Percentiles rank a stretch among this genome's conserved stretches.
These are phyloP conservation scores for Achatina immaculata DNA, from an alignment of 1,140 invertebrate species.

Conservation along the genomic window DNA sequence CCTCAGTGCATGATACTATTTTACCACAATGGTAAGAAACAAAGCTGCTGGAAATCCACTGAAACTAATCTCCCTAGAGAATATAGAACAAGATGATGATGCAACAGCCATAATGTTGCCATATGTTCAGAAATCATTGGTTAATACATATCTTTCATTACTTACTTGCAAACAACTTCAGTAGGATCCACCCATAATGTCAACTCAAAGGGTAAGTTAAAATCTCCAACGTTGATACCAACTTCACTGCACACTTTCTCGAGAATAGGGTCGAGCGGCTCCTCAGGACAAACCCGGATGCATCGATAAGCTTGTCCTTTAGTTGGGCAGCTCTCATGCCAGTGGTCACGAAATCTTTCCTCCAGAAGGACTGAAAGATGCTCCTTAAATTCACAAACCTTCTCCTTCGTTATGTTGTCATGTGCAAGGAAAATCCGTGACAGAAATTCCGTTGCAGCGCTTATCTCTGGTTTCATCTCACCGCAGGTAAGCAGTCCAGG, in stretches of 20 bases:
- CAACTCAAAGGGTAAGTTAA: slow-evolving; percentile 79
- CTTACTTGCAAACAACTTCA: slow-evolving; percentile 80
- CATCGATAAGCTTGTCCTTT: slow-evolving; percentile 84
- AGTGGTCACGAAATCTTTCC: slow-evolving; percentile 80
- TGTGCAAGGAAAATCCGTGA: slow-evolving; percentile 35
- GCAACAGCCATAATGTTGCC: too few species aligned
- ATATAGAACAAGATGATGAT: too few species aligned
- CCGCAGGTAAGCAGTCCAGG: background rate
- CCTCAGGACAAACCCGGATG: slow-evolving; percentile 80
- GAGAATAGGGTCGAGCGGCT: slow-evolving; percentile 77
- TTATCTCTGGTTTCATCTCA: slow-evolving; percentile 38
- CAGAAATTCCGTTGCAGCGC: slow-evolving; percentile 31
- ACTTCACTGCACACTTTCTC: slow-evolving; percentile 78
- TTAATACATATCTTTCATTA: too few species aligned
- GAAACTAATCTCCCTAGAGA: too few species aligned
- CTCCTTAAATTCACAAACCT: slow-evolving; percentile 75
- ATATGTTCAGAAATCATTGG: too few species aligned
- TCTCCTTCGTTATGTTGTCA: slow-evolving; percentile 60
- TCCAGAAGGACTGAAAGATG: slow-evolving; percentile 74
- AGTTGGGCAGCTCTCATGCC: slow-evolving; percentile 81
- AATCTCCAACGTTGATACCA: slow-evolving; percentile 79
- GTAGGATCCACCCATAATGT: slow-evolving; percentile 84
- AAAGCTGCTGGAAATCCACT: too few species aligned
- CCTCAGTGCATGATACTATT: too few species aligned
- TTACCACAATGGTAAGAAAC: too few species aligned